Evolutionary conservation across 2,888 invertebrate species (phyloP).

Genomic region (Pammene fasciana): DNA sequence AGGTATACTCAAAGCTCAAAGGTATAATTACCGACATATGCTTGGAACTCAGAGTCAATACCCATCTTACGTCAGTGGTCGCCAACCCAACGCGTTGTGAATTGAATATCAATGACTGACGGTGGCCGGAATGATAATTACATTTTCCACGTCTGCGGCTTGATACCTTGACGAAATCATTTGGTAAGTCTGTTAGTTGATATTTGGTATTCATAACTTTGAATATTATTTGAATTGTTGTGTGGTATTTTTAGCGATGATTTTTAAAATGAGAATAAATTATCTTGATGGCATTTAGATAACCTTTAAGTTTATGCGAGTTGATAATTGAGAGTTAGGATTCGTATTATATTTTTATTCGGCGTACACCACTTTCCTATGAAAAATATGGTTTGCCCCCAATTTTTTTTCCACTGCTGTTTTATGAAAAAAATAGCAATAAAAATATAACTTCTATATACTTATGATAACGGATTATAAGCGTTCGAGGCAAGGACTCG

Average conservation of each 20-base stretch:
- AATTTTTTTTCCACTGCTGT: too few species aligned
- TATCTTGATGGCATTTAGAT: neutral
- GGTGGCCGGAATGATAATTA: constrained; percentile 73
- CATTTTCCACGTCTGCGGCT: constrained; percentile 73
- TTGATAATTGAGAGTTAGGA: too few species aligned
- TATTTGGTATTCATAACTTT: constrained; percentile 21
- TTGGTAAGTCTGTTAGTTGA: constrained; percentile 54
- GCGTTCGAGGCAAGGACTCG: too few species aligned
- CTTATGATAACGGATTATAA: too few species aligned
- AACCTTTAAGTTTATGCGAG: too few species aligned
- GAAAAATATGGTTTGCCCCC: too few species aligned
- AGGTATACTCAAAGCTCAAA: neutral
- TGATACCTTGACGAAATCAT: constrained; percentile 61
- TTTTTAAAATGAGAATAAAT: neutral
- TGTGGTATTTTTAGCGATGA: constrained; percentile 1
- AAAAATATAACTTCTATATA: too few species aligned
- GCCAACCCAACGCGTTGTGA: constrained; percentile 72
- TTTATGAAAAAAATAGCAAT: too few species aligned
- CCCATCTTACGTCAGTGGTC: constrained; percentile 55
- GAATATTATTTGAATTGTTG: constrained; percentile 14
- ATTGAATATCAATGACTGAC: constrained; percentile 78
- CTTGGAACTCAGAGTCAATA: constrained; percentile 69
- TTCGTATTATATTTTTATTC: too few species aligned
- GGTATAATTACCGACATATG: constrained; percentile 44
- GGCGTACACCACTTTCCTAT: too few species aligned